Evolutionary conservation across 2,888 invertebrate genomes (phyloP).

Genomic region (Ectobius pallidus): DNA sequence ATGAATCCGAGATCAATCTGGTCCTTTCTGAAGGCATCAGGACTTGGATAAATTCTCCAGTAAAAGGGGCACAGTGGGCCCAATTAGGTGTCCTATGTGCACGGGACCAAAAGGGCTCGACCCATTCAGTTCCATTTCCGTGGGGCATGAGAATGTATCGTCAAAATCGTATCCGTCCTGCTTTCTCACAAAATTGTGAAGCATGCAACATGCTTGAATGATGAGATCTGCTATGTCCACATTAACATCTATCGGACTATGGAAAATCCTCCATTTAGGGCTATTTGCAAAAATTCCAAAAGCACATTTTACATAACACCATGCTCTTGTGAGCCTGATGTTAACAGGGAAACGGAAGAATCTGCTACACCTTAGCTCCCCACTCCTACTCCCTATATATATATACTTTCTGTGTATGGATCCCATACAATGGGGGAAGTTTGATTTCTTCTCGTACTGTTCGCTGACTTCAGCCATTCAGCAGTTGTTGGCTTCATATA

Average conservation of each 20-base stretch:
- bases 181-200: neutral
- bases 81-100: no score
- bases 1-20: no score
- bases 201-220: neutral
- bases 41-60: no score
- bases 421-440: conserved; percentile 48
- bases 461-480: conserved; percentile 47
- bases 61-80: no score
- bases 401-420: conserved; percentile 49
- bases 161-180: neutral
- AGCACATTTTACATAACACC: neutral
- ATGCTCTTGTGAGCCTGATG: neutral
- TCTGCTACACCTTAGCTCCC: conserved; percentile 44
- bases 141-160: neutral
- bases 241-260: neutral
- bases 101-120: no score
- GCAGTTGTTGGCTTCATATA: conserved; percentile 33
- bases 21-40: no score
- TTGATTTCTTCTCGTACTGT: conserved; percentile 46
- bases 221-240: neutral
- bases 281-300: neutral
- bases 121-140: no score
- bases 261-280: neutral
- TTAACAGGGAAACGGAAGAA: no score
- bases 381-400: conserved; percentile 42